Percentiles rank a stretch among this genome's conserved stretches.
Conservation (phyloP, 2,113 vertebrate species). For the Progne subis region DNA sequence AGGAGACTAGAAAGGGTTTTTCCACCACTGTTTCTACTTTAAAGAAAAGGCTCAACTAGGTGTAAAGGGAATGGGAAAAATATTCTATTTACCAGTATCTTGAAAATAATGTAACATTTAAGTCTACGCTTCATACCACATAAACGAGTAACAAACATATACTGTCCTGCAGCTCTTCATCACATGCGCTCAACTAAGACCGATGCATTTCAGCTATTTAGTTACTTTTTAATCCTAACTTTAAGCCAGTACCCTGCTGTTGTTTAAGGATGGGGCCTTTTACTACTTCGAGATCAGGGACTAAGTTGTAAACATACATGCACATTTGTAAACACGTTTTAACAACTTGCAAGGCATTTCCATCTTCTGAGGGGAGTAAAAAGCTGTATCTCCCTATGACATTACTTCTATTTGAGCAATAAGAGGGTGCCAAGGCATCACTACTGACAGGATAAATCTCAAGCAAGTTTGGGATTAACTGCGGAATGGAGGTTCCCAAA, state of each 20-base stretch:
- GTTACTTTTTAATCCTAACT: not conserved
- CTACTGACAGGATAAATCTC: not conserved
- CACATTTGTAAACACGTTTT: not conserved
- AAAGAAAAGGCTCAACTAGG: not conserved
- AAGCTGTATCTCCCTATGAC: rapidly evolving
- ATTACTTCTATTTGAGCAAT: not conserved
- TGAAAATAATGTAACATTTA: not conserved
- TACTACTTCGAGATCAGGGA: rapidly evolving
- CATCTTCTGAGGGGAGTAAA: not conserved
- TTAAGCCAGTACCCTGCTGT: not conserved
- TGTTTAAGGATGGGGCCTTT: not conserved
- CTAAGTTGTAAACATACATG: rapidly evolving
- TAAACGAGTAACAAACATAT: not conserved
- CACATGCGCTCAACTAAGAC: not conserved
- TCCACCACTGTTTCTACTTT: not conserved
- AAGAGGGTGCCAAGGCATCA: not conserved
- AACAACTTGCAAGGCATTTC: not conserved
- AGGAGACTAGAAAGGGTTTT: not conserved
- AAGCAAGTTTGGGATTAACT: not conserved
- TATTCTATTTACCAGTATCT: rapidly evolving
- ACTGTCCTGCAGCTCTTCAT: not conserved
- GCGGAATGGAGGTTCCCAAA: not conserved
- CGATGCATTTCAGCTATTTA: not conserved
- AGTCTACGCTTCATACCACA: not conserved
- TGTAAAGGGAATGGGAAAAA: not conserved